Evolutionary conservation across 2,888 invertebrate species (phyloP), one percentile per base, ranked within the genome.

Genomic region (Eupsilia transversa): DNA sequence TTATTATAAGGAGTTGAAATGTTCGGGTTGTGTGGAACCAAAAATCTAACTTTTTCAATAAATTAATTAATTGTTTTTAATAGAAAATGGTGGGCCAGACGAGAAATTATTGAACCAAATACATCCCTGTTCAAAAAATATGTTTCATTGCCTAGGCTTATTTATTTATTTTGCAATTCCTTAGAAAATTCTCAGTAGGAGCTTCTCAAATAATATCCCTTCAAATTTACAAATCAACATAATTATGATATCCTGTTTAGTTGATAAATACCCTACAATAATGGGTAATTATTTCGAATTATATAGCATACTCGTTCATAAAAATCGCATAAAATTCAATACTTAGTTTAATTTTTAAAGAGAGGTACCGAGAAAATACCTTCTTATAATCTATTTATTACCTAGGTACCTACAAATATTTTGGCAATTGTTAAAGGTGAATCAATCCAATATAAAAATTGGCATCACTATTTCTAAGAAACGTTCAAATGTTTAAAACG

Each of bases 11-110:
- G 54, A 73, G 67, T 60, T 77, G 63, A 86, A 77, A 76, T 49
- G 74, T 73, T 78, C 68, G 74, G 84, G 82, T 82, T 86, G 82
- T 86, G 80, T 84, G 86, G 82, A 79, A 87, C 88, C 84, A 86
- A 87, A 86, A 77, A 70, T 60, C 69, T 71, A 73, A 80, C 49
- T 63, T 74, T 49, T 69, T 64, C 73, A 69, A 85, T n/a, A n/a
- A n/a, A n/a, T 61, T 70, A 67, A 67, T 75, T 67, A 35, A 59
- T 61, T 68, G 52, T 77, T 74, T 72, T 66, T 61, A 59, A n/a
- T 49, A 46, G 64, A 70, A 66, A 65, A 66, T 30, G 3, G 61
- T 70, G 52, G 49, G 27, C 0, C 20, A 63, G 30, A 33, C 54
- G 27, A 54, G 69, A 61, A 12, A 35, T 38, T 20, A 59, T 33